These are phyloP conservation scores for Sylvia borin DNA, from an alignment of 2,797 vertebrate species.

Conservation along the genomic window DNA sequence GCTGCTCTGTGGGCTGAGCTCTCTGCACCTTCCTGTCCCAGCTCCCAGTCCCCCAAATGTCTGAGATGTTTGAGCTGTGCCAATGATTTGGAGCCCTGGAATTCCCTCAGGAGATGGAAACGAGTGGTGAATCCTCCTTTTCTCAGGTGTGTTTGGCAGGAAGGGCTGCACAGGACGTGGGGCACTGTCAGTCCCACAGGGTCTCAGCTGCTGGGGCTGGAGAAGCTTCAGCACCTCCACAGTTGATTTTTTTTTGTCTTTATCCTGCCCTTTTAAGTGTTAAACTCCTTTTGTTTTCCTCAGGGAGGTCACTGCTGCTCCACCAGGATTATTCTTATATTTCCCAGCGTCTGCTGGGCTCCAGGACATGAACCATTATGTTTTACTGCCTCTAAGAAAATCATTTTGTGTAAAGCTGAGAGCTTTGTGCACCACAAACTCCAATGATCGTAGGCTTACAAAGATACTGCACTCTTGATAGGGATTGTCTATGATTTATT, in stretches of 20 bases:
- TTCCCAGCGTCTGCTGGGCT: not conserved
- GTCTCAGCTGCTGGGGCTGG: not conserved
- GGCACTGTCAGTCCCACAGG: fast-evolving
- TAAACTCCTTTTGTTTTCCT: not conserved
- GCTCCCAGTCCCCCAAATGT: not conserved
- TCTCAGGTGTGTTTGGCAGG: fast-evolving
- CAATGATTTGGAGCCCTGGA: fast-evolving
- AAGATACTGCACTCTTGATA: not conserved
- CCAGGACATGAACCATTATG: not conserved
- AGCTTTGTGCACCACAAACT: not conserved
- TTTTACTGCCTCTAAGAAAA: not conserved
- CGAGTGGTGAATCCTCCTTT: not conserved
- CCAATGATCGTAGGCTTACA: not conserved
- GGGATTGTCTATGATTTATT: not conserved
- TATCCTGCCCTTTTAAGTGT: not conserved
- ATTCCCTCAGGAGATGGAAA: not conserved
- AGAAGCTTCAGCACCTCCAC: not conserved
- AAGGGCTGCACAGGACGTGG: not conserved
- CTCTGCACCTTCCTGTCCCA: not conserved
- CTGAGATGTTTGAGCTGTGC: not conserved
- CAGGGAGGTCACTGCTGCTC: not conserved
- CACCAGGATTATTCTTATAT: not conserved
- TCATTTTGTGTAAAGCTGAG: not conserved
- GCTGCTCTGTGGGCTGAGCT: not conserved
- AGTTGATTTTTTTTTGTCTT: not conserved